Evolutionary conservation across 2,113 vertebrate species (phyloP), one percentile per base, ranked within the genome.

Genomic region (Globicephala melas): DNA sequence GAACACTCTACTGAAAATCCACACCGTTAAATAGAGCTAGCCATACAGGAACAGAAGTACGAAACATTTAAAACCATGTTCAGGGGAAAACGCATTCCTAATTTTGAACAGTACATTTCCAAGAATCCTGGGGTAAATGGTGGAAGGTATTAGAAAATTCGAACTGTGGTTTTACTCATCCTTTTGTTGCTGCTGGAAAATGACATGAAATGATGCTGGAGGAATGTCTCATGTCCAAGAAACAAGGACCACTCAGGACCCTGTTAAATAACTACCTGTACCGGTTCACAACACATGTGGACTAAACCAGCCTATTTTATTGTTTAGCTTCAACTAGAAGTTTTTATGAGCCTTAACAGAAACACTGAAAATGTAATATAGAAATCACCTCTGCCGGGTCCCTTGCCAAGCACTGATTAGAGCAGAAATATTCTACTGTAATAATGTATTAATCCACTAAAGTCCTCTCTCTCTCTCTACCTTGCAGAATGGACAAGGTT

Each of bases 371-470:
- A 88, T 60, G 38, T 71, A 91, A 91, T 18, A 23, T 0, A 85
- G 84, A 81, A 96, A 90, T 96, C 89, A 96, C 18, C 41, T 96
- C 71, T 53, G 63, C 36, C 67, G 80, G 63, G 38, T 80, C 28
- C 77, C 92, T 62, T n/a, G 31, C 58, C 83, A 89, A 86, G 20
- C 44, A 84, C 0, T 90, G 36, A 55, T 89, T 92, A 91, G 8
- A 89, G 53, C 11, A 94, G 62, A 91, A 96, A 91, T 70, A 93
- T 38, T 62, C 38, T 68, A 92, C 55, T 89, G 91, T 80, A 94
- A 94, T 94, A 88, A 88, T 58, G 38, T 14, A 53, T 80, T 84
- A 84, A 70, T 73, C 63, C 70, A 76, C 18, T 63, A 25, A 82
- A 79, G 21, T 31, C 67, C 28, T 36, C 14, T n/a, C 44, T 65